Evolutionary conservation across 1,140 invertebrate genomes (phyloP).

Genomic region (Macrocentrus cingulum): DNA sequence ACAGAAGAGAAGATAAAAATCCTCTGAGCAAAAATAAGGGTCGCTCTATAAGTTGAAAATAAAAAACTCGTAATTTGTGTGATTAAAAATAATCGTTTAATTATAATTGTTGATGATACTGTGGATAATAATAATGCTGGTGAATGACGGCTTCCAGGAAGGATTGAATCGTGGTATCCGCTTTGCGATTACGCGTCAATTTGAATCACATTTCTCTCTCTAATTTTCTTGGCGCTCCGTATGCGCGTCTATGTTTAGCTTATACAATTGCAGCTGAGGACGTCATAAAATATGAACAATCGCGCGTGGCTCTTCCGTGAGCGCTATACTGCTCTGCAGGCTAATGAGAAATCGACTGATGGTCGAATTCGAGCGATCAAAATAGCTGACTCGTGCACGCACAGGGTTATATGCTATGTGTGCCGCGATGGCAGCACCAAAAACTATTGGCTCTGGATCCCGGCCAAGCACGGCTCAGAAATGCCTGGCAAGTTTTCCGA

Average conservation of each 20-base stretch:
- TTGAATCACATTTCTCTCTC: too few relatives aligned
- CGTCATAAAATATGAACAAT: neutral
- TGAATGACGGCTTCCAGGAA: too few relatives aligned
- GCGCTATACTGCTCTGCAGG: neutral
- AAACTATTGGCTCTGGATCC: slow-evolving; percentile 6
- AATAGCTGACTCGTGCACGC: neutral
- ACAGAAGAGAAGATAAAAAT: slow-evolving; percentile 37
- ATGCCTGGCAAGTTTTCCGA: slow-evolving; percentile 12
- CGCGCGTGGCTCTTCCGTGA: neutral
- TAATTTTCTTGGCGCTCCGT: too few relatives aligned
- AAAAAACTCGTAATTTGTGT: too few relatives aligned
- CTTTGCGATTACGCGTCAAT: too few relatives aligned
- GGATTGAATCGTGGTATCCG: too few relatives aligned
- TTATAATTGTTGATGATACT: too few relatives aligned
- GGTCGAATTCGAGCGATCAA: slow-evolving; percentile 11
- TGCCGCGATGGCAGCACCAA: neutral
- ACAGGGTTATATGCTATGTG: slow-evolving; percentile 12
- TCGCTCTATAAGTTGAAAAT: neutral
- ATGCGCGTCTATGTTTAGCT: too few relatives aligned
- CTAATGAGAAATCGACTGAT: slow-evolving; percentile 22
- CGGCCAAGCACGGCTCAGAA: neutral
- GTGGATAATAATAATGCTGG: too few relatives aligned
- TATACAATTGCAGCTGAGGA: too few relatives aligned
- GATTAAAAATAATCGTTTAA: too few relatives aligned
- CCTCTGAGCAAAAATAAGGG: neutral